Conservation (phyloP, 2,113 vertebrate species). For the Arvicanthis niloticus region DNA sequence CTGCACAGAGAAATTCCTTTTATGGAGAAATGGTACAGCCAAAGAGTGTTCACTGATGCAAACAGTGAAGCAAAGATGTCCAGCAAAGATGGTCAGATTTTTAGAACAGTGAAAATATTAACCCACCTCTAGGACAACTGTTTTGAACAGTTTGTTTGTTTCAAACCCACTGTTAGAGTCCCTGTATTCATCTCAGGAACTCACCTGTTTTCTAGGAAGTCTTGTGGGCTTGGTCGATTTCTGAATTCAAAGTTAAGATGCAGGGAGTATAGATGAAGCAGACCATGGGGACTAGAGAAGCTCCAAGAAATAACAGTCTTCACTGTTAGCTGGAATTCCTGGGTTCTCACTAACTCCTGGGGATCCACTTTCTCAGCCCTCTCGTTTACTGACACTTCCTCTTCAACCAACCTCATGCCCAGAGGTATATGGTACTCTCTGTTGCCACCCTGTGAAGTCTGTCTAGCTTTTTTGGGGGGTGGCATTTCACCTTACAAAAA, state of each 20-base stretch:
- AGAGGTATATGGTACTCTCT: neutral
- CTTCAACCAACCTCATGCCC: neutral
- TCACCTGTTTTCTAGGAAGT: neutral
- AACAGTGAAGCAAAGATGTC: too few species aligned
- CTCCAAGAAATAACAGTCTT: neutral
- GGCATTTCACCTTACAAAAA: neutral
- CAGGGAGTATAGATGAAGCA: too few species aligned
- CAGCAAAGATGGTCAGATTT: neutral
- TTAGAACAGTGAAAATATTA: neutral
- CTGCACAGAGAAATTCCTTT: neutral
- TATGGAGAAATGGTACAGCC: neutral
- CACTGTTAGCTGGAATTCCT: neutral
- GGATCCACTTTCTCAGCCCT: neutral
- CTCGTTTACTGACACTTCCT: neutral
- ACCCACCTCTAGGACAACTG: neutral
- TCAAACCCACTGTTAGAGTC: neutral
- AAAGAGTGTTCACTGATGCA: neutral
- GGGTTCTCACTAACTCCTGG: accelerated
- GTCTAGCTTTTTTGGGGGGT: neutral
- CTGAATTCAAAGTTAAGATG: neutral
- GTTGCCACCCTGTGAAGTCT: neutral
- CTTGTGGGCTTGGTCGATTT: neutral
- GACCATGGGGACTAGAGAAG: neutral
- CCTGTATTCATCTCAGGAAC: neutral
- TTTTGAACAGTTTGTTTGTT: neutral